phyloP scores from a whole-genome alignment of 2,888 invertebrate genomes.

The Zygogramma bicolorata region DNA sequence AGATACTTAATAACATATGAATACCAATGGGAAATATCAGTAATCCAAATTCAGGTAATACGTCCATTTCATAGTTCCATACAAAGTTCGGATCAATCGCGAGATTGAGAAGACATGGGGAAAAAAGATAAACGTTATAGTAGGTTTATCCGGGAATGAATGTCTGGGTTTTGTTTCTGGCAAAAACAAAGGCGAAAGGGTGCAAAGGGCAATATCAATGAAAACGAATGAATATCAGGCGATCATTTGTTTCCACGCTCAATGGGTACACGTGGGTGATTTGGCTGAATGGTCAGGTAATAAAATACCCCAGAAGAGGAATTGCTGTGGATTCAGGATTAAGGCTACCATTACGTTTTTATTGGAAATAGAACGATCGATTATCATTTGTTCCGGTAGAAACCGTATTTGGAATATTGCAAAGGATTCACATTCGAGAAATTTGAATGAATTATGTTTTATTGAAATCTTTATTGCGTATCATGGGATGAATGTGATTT shows the following conservation, averaged over 20 bases:
- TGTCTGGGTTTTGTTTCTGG: not conserved
- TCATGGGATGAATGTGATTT: too few species aligned
- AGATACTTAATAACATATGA: too few species aligned
- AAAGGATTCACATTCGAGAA: not conserved
- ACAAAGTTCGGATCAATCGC: too few species aligned
- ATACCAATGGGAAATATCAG: too few species aligned
- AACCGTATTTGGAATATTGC: not conserved
- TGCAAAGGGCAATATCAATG: slow-evolving; percentile 19
- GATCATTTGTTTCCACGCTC: slow-evolving; percentile 32
- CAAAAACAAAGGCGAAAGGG: slow-evolving; percentile 1
- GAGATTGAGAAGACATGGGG: too few species aligned
- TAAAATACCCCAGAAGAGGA: slow-evolving; percentile 30
- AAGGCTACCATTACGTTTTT: not conserved
- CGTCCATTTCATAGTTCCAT: too few species aligned
- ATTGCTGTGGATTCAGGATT: slow-evolving; percentile 15
- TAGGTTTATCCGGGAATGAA: not conserved
- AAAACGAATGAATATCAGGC: slow-evolving; percentile 30
- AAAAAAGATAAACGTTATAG: not conserved
- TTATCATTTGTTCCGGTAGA: not conserved
- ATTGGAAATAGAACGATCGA: not conserved
- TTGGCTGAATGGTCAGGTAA: slow-evolving; percentile 30
- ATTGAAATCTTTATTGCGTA: too few species aligned
- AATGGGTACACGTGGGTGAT: slow-evolving; percentile 29
- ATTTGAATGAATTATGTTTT: not conserved
- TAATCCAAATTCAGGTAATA: too few species aligned